Conservation (phyloP, 2,797 vertebrate genomes). For the Varecia variegata region DNA sequence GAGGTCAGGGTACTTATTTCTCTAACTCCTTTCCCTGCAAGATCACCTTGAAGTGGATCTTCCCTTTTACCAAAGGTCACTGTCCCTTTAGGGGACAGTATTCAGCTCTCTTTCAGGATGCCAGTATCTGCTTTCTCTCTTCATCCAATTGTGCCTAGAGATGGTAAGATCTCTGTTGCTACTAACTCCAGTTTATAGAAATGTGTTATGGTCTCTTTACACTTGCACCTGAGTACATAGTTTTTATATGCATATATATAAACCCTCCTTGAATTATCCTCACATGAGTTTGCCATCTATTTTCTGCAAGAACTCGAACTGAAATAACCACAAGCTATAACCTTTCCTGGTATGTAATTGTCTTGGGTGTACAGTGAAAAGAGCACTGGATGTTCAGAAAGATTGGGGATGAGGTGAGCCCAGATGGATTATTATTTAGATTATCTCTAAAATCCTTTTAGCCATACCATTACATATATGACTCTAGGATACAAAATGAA, state of each 20-base stretch:
- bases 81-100: background rate
- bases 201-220: background rate
- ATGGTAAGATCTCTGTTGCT: background rate
- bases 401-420: background rate
- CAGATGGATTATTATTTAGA: background rate
- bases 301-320: background rate
- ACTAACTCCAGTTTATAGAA: background rate
- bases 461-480: background rate
- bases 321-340: background rate
- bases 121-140: background rate
- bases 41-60: background rate
- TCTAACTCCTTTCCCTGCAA: background rate
- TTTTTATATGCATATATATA: background rate
- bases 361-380: background rate
- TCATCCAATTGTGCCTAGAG: background rate
- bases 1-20: background rate
- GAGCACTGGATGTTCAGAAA: background rate
- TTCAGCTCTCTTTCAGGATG: background rate
- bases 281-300: background rate
- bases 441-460: background rate
- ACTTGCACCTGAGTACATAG: background rate
- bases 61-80: background rate
- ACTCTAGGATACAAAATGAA: background rate
- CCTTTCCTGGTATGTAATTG: background rate
- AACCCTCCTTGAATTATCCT: background rate